Evolutionary conservation across 1,140 invertebrate genomes (phyloP).

Genomic region (Luehdorfia chinensis): DNA sequence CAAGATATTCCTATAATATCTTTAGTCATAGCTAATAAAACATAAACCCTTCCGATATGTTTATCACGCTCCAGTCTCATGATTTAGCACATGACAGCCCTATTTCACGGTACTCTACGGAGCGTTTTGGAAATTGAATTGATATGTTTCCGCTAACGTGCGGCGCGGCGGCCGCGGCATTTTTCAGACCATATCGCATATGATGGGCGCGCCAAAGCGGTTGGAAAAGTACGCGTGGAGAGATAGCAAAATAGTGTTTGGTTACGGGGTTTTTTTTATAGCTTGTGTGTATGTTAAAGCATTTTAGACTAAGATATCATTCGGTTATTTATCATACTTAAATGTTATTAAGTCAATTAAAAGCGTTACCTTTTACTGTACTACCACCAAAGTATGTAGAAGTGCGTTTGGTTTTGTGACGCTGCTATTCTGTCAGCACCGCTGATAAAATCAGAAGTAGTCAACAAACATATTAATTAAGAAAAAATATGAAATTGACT

Average conservation of each 20-base stretch:
- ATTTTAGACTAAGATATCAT: too few relatives aligned
- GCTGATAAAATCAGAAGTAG: too few relatives aligned
- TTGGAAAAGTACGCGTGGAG: conserved; percentile 42
- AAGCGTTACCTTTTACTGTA: too few relatives aligned
- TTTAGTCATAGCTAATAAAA: conserved; percentile 52
- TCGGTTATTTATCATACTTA: too few relatives aligned
- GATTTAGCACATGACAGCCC: conserved; percentile 57
- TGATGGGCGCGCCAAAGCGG: conserved; percentile 53
- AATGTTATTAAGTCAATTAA: too few relatives aligned
- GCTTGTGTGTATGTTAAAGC: too few relatives aligned
- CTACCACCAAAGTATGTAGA: too few relatives aligned
- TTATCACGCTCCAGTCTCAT: conserved; percentile 49
- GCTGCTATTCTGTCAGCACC: too few relatives aligned
- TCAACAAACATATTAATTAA: too few relatives aligned
- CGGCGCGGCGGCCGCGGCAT: conserved; percentile 41
- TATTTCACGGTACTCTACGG: conserved; percentile 52
- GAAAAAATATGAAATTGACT: too few relatives aligned
- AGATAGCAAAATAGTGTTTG: conserved; percentile 26
- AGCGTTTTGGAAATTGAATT: conserved; percentile 66
- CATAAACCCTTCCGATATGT: conserved; percentile 54
- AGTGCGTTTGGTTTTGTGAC: too few relatives aligned
- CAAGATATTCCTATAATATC: conserved; percentile 22
- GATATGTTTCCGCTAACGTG: conserved; percentile 63
- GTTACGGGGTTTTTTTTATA: background rate
- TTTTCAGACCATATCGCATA: conserved; percentile 63